Percentiles rank a stretch among this genome's conserved stretches.
Evolutionary conservation across 1,140 invertebrate genomes (phyloP).

Genomic region (Drosophila tsacasi): DNA sequence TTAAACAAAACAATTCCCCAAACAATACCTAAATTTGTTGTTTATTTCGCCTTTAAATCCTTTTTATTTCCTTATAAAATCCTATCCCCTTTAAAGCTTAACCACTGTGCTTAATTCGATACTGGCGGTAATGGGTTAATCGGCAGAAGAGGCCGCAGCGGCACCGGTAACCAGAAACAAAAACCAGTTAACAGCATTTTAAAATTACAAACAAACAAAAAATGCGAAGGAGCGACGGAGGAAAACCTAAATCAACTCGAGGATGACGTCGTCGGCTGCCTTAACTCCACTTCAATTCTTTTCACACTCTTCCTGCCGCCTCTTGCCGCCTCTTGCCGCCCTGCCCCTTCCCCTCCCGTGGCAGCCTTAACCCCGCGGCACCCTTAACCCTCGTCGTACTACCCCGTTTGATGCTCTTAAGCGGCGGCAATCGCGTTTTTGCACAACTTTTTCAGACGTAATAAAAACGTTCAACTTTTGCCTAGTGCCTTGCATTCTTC

Average conservation of each 20-base stretch:
- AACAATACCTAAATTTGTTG: background rate
- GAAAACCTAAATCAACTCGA: slow-evolving; percentile 66
- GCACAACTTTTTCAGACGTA: slow-evolving; percentile 78
- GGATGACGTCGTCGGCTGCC: slow-evolving; percentile 52
- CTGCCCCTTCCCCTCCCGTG: background rate
- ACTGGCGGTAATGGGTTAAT: slow-evolving; percentile 25
- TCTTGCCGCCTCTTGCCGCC: background rate
- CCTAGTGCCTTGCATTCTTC: slow-evolving; percentile 47
- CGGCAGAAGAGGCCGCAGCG: background rate
- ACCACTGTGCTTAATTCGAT: slow-evolving; percentile 30
- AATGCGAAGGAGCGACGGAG: slow-evolving; percentile 9
- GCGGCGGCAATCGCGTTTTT: slow-evolving; percentile 80
- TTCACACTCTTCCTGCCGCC: background rate
- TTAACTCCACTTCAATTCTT: slow-evolving; percentile 35
- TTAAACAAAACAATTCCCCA: too few species aligned
- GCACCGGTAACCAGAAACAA: slow-evolving; percentile 29
- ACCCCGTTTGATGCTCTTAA: slow-evolving; percentile 62
- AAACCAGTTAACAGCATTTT: slow-evolving; percentile 63
- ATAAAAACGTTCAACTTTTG: slow-evolving; percentile 81
- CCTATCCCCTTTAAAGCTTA: too few species aligned
- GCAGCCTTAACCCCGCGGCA: slow-evolving; percentile 9
- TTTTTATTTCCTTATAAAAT: background rate
- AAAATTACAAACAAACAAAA: slow-evolving; percentile 75
- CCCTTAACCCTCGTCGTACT: slow-evolving; percentile 6
- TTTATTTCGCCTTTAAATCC: background rate